Percentiles rank a stretch among this genome's conserved stretches.
Evolutionary conservation across 2,888 invertebrate species (phyloP).

Genomic region (Aphidoletes aphidimyza): DNA sequence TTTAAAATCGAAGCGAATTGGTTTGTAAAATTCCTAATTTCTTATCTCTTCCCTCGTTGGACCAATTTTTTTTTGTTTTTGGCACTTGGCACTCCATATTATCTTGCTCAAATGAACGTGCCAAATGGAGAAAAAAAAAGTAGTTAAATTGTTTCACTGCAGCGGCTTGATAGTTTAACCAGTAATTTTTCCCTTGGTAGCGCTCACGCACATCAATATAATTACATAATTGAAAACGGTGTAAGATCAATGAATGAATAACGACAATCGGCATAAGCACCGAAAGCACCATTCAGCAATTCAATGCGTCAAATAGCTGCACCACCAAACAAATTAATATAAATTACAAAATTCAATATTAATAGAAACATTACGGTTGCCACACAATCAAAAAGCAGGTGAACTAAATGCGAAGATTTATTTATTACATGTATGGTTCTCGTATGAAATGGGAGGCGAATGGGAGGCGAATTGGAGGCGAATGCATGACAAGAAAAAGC

Average conservation of each 20-base stretch:
- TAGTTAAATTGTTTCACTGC: no score
- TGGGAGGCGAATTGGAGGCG: no score
- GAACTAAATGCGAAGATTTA: neutral
- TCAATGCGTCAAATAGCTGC: neutral
- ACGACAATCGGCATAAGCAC: slow-evolving; percentile 7
- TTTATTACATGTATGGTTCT: neutral
- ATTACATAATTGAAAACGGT: slow-evolving; percentile 45
- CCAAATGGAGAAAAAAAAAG: neutral
- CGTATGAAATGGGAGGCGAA: neutral
- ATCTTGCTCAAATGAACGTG: neutral
- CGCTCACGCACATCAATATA: neutral
- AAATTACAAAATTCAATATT: slow-evolving; percentile 45
- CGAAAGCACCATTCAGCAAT: slow-evolving; percentile 18
- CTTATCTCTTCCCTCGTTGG: no score
- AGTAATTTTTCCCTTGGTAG: slow-evolving; percentile 6
- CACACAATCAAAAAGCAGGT: neutral
- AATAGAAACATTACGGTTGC: slow-evolving; percentile 16
- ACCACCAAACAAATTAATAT: slow-evolving; percentile 18
- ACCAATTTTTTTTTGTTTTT: no score
- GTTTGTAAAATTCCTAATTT: no score
- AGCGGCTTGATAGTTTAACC: neutral
- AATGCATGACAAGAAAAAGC: neutral
- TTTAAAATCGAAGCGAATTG: no score
- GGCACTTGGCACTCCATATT: no score
- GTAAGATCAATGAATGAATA: slow-evolving; percentile 46